A percentile compares a stretch with the other conserved stretches of the same genome.
phyloP scores from a whole-genome alignment of 2,797 vertebrate species.

The Sternarchorhynchus goeldii region DNA sequence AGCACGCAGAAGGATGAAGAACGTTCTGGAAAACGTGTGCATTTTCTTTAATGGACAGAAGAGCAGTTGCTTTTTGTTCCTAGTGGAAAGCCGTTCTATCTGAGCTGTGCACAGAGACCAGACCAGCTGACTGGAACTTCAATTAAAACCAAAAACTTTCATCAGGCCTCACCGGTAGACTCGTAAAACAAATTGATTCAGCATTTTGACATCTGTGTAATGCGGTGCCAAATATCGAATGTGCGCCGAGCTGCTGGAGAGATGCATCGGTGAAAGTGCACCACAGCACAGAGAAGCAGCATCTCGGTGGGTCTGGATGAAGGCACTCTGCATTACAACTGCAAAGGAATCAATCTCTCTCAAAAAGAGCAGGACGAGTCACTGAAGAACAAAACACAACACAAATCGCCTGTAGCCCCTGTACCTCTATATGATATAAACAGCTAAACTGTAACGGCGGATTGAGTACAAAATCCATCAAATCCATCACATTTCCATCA shows the following conservation, averaged over 20 bases:
- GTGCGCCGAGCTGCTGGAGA: background rate
- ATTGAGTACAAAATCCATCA: slow-evolving; percentile 27
- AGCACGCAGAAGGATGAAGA: background rate
- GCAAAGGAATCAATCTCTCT: slow-evolving; percentile 36
- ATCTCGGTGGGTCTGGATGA: background rate
- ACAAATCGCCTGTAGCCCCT: slow-evolving; percentile 35
- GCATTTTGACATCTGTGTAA: slow-evolving; percentile 5
- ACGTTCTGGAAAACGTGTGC: slow-evolving; percentile 1
- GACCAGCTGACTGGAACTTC: slow-evolving; percentile 11
- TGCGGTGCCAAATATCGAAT: background rate
- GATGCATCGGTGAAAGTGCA: too few relatives aligned
- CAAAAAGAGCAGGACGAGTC: slow-evolving; percentile 14
- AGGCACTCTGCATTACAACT: slow-evolving; percentile 25
- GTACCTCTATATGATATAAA: background rate
- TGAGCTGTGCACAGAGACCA: slow-evolving; percentile 11
- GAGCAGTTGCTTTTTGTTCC: slow-evolving; percentile 22
- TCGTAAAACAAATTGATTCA: background rate
- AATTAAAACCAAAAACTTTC: slow-evolving; percentile 13
- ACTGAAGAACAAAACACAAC: slow-evolving; percentile 30
- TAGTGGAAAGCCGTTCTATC: slow-evolving; percentile 12
- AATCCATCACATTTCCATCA: slow-evolving; percentile 14
- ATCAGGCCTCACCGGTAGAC: slow-evolving; percentile 25
- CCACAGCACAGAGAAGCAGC: background rate
- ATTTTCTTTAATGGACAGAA: slow-evolving; percentile 34
- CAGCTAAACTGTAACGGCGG: background rate